Base-by-base conservation (phyloP, 2,797 vertebrate species). In the Sus cebifrons region DNA sequence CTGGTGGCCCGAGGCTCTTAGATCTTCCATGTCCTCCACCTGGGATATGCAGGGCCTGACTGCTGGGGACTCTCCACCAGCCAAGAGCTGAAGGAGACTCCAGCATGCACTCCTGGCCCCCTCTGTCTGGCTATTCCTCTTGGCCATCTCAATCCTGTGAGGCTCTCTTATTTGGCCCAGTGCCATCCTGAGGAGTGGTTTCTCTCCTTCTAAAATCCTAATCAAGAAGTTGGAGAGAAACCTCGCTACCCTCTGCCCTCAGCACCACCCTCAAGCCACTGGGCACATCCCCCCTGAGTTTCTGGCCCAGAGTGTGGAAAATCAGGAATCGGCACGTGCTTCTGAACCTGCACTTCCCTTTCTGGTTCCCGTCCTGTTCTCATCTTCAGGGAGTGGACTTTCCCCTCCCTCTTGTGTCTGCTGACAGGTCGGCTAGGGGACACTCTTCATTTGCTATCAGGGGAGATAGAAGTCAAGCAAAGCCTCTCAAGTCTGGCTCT, bases 161-260 rank as follows among this genome's bases (percentile, higher is more conserved):
- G 49, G 27, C 36, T 15, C 36, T 78, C 79, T 77, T 82, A 7
- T n/a, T 85, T 84, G 67, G 29, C 17, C 54, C 40, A 36, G 32
- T 32, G 8, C 49, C 67, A 18, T 44, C 49, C 44, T 14, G 13
- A 93, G 65, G 6, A 15, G 12, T 23, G n/a, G 25, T 60, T 54
- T 89, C 15, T 77, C 81, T 91, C 52, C 52, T 49, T 95, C 78
- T 62, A 78, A 68, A 89, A 96, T 68, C n/a, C 60, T 64, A 93
- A 25, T 44, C 44, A 68, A 74, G 70, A 67, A n/a, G 68, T 27
- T 75, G 40, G 58, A 44, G 49, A 58, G 85, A 82, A 58, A 79
- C 16, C 5, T 32, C 17, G 32, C 2, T 9, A 9, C 70, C 70
- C 25, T 54, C 36, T 54, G 36, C 73, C 27, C 1, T 56, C 8